Evolutionary conservation across 37 sponge, comb jelly and placozoan species (phyloP).

Genomic region (Chondrosia reniformis): DNA sequence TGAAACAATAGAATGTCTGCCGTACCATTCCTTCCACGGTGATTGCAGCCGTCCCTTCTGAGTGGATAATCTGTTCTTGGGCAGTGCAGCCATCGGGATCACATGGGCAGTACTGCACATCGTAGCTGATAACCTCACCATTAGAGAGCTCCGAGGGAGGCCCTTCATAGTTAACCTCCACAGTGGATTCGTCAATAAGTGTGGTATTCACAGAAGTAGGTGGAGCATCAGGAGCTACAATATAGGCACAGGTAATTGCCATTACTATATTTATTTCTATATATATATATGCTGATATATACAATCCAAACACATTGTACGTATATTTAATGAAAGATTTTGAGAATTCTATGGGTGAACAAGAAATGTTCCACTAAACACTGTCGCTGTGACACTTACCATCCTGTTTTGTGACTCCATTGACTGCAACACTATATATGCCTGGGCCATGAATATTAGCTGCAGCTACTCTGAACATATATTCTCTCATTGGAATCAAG

Average conservation of each 20-base stretch:
- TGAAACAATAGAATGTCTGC: conserved; percentile 11
- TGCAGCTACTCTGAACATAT: background rate
- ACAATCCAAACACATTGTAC: too few species aligned
- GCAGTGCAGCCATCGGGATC: background rate
- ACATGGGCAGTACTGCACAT: background rate
- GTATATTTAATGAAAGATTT: too few species aligned
- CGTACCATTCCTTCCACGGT: background rate
- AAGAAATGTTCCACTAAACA: too few species aligned
- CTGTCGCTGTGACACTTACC: conserved; percentile 1
- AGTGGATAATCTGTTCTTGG: background rate
- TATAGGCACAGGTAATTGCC: background rate
- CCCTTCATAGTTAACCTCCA: background rate
- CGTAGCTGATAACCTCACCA: background rate
- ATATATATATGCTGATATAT: too few species aligned
- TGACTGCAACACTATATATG: background rate
- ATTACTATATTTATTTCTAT: background rate
- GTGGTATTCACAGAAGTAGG: background rate
- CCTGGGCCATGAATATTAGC: background rate
- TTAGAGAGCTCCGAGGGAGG: background rate
- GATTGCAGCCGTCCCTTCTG: background rate
- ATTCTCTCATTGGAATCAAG: background rate
- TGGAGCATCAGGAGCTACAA: conserved; percentile 18
- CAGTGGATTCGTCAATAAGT: background rate
- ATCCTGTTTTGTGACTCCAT: background rate
- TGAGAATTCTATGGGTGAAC: too few species aligned